phyloP scores from a whole-genome alignment of 2,113 vertebrate species.

The Urocynchramus pylzowi region DNA sequence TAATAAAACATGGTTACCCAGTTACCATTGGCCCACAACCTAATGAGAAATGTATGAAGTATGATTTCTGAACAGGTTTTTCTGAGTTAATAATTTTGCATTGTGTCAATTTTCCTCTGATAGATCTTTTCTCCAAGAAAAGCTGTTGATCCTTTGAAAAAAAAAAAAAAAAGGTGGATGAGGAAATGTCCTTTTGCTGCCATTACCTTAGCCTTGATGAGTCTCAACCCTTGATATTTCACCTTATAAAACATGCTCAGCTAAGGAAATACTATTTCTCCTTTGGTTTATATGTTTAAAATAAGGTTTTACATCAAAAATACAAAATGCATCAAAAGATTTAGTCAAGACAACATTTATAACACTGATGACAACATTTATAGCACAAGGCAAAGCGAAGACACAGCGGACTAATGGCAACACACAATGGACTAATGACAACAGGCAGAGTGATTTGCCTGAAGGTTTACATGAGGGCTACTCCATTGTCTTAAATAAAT shows the following conservation, averaged over 20 bases:
- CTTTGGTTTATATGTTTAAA: background rate
- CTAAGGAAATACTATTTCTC: background rate
- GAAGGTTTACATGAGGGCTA: background rate
- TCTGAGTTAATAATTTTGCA: background rate
- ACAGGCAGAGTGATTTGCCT: background rate
- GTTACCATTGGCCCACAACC: background rate
- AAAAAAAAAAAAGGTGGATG: background rate
- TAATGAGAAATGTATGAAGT: background rate
- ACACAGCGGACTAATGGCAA: background rate
- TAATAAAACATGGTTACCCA: conserved; percentile 11
- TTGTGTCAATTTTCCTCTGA: background rate
- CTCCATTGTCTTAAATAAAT: background rate
- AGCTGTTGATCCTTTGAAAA: background rate
- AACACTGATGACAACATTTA: background rate
- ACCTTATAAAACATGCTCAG: background rate
- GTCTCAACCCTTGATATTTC: background rate
- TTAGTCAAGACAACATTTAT: background rate
- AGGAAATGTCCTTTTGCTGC: background rate
- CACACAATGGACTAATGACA: background rate
- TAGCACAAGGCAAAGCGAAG: background rate
- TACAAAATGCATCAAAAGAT: background rate
- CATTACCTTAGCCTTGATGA: background rate
- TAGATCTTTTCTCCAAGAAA: background rate
- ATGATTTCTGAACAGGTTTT: background rate
- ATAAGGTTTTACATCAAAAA: background rate